Evolutionary conservation across 1,140 invertebrate genomes (phyloP), one percentile per base, ranked within the genome.

Genomic region (Phortica variegata): DNA sequence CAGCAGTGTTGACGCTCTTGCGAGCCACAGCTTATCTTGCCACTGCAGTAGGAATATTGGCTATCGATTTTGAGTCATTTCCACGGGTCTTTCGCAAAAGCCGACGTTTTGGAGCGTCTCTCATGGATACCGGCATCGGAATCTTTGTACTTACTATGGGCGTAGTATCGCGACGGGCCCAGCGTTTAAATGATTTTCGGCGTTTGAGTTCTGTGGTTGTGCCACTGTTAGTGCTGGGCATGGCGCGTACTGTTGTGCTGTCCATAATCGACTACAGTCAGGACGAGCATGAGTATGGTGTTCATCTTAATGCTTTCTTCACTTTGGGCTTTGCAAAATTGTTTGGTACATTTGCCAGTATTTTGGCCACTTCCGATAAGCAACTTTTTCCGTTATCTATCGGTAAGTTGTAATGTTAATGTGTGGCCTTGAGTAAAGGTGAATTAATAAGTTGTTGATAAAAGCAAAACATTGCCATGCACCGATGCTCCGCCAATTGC

Each of bases 261-360:
- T 83, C 84, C 63, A 61, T 80, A 47, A 73, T 86, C 3, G 82
- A 89, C 46, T 98, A 98, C 77, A 87, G 93, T 44, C 85, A 89
- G 65, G 89, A 94, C 76, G 82, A 91, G 0, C 83, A 85, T 5
- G 96, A 98, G 72, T 98, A 98, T 80, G 96, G 95, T 3, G 80
- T 89, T 4, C 94, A 97, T 78, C 96, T 95, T 91, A 98, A 98
- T 76, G 98, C 98, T 73, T 98, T 97, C 70, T 86, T 96, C 47
- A 97, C 93, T 1, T 74, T 98, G 29, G 91, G 89, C 18, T 77
- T 87, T 34, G 86, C 91, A 4, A 94, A 92, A 81, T 68, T 94
- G 1, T 62, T 90, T 16, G 83, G 83, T 17, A 83, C 82, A 19
- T 23, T 47, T 2, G 40, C 47, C n/a, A 66, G 54, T 21, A 21